These are phyloP conservation scores for Melopsittacus undulatus DNA, from an alignment of 2,797 vertebrate genomes.

Conservation along the genomic window DNA sequence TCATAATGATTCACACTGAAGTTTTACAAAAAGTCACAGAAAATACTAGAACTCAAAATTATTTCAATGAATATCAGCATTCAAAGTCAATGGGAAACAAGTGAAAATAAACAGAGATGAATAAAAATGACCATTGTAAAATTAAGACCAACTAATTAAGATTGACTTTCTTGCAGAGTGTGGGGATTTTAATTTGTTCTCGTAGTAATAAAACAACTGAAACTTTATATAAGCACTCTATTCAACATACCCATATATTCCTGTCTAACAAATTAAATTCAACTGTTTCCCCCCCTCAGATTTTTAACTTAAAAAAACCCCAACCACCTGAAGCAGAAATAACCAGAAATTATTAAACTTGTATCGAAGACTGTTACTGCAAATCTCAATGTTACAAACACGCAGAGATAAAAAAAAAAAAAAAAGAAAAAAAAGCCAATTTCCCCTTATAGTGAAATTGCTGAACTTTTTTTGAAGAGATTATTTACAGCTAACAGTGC, in stretches of 20 bases:
- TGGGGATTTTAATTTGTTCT: accelerated
- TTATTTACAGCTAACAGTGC: neutral
- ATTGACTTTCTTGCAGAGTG: neutral
- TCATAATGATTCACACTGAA: neutral
- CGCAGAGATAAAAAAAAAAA: neutral
- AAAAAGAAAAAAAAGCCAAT: neutral
- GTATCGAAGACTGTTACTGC: neutral
- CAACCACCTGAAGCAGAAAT: neutral
- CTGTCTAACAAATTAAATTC: neutral
- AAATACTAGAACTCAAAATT: neutral
- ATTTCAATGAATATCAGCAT: neutral
- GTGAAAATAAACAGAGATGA: neutral
- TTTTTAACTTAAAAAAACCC: accelerated
- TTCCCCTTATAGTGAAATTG: neutral
- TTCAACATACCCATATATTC: neutral
- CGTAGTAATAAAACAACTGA: neutral
- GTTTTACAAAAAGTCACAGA: neutral
- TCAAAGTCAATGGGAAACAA: neutral
- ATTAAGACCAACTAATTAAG: neutral
- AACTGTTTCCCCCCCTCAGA: accelerated
- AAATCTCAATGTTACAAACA: neutral
- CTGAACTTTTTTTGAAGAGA: neutral
- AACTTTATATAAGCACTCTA: neutral
- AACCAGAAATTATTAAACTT: neutral
- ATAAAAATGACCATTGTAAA: neutral